A percentile compares a stretch with the other conserved stretches of the same genome.
These are phyloP conservation scores for Trinorchestia longiramus DNA, from an alignment of 1,140 invertebrate genomes.

Conservation along the genomic window DNA sequence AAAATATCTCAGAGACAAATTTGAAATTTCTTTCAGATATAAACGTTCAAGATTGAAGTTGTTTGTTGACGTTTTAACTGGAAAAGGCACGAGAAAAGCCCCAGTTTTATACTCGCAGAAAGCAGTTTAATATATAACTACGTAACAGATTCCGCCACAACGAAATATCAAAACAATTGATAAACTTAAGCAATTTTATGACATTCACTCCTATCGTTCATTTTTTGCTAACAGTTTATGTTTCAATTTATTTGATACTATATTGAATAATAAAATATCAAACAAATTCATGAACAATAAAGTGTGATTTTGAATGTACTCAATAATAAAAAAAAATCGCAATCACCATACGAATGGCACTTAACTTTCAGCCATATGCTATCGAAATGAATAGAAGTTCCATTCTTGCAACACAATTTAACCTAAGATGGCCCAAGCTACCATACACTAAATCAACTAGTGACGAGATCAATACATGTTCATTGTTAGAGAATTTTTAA, in stretches of 20 bases:
- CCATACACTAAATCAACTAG: not conserved
- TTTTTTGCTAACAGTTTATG: not conserved
- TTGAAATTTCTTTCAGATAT: too few species aligned
- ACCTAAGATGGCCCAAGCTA: not conserved
- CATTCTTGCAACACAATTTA: not conserved
- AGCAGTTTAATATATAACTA: not conserved
- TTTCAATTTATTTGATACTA: not conserved
- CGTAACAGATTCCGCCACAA: too few species aligned
- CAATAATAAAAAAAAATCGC: not conserved
- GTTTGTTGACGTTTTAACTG: not conserved
- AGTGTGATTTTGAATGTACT: not conserved
- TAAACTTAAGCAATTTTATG: not conserved
- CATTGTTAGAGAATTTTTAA: not conserved
- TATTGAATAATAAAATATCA: not conserved
- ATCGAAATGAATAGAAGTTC: not conserved
- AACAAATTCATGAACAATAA: not conserved
- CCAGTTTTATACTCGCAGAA: not conserved
- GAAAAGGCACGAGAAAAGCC: not conserved
- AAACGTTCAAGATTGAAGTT: not conserved
- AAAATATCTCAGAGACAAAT: too few species aligned
- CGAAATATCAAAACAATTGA: too few species aligned
- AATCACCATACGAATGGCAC: not conserved
- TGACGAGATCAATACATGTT: not conserved
- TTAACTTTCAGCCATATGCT: not conserved
- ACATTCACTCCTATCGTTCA: not conserved